A percentile compares a stretch with the other conserved stretches of the same genome.
These are phyloP conservation scores for Mus caroli DNA, from an alignment of 2,797 vertebrate genomes.

Conservation along the genomic window DNA sequence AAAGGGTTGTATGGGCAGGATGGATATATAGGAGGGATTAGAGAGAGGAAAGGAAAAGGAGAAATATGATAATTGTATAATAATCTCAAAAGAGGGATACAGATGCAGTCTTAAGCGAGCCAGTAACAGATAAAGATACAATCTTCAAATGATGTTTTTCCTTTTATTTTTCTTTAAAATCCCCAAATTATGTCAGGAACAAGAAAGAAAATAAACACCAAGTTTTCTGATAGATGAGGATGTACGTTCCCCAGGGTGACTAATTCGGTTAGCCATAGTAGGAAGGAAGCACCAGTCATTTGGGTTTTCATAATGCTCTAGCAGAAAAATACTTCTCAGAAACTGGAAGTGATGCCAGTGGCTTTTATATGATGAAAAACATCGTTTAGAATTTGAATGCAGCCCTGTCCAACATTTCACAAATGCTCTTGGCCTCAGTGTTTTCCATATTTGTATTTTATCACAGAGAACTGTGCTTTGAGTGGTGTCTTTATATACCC, in stretches of 20 bases:
- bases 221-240: not conserved
- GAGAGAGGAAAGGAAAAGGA: not conserved
- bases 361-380: slow-evolving; percentile 29
- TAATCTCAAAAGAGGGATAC: not conserved
- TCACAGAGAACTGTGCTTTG: not conserved
- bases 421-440: not conserved
- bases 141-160: not conserved
- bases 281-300: not conserved
- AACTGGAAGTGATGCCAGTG: not conserved
- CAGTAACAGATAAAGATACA: not conserved
- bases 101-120: not conserved
- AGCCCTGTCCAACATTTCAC: not conserved
- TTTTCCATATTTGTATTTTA: not conserved
- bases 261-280: not conserved
- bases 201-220: not conserved
- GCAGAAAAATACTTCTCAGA: not conserved
- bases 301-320: not conserved
- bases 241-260: not conserved
- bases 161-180: not conserved
- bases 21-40: not conserved
- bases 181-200: slow-evolving; percentile 12
- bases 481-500: not conserved
- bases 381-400: not conserved
- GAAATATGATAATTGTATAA: not conserved
- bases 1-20: not conserved